These are phyloP conservation scores for Cladorhizidae sp. DNA, from an alignment of 37 sponge, comb jelly and placozoan genomes.

Conservation along the genomic window DNA sequence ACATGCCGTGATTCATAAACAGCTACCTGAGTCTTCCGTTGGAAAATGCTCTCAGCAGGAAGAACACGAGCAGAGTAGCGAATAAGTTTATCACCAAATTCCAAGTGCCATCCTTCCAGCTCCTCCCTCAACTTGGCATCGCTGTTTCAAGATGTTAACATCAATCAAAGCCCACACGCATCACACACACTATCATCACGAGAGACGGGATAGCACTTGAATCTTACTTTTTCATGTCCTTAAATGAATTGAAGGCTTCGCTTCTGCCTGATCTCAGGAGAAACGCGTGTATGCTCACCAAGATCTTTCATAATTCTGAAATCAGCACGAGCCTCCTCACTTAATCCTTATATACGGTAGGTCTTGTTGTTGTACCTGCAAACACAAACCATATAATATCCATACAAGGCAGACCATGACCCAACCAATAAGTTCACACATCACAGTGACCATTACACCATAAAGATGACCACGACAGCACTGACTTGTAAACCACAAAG, in stretches of 20 bases:
- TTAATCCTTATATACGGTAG: conserved; percentile 83
- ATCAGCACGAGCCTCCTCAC: conserved; percentile 80
- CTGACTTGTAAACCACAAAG: no score
- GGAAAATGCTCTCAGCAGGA: conserved; percentile 71
- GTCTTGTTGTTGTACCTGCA: conserved; percentile 96
- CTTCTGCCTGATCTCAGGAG: conserved; percentile 39
- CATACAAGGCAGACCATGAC: no score
- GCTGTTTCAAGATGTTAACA: background rate
- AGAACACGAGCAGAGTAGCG: conserved; percentile 47
- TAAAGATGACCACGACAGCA: no score
- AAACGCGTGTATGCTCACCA: conserved; percentile 71
- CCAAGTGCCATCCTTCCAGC: conserved; percentile 71
- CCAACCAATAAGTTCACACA: no score
- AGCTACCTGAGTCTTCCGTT: background rate
- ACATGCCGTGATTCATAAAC: background rate
- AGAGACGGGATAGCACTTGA: no score
- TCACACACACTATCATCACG: no score
- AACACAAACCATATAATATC: background rate
- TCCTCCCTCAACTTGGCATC: conserved; percentile 3
- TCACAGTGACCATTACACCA: no score
- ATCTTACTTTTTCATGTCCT: background rate
- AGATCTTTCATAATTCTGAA: conserved; percentile 85
- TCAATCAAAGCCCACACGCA: no score
- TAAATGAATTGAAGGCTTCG: conserved; percentile 63
- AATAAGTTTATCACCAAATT: conserved; percentile 58